Percentiles rank a stretch among this genome's conserved stretches.
Evolutionary conservation across 2,113 vertebrate genomes (phyloP).

Genomic region (Macquaria ambigua): DNA sequence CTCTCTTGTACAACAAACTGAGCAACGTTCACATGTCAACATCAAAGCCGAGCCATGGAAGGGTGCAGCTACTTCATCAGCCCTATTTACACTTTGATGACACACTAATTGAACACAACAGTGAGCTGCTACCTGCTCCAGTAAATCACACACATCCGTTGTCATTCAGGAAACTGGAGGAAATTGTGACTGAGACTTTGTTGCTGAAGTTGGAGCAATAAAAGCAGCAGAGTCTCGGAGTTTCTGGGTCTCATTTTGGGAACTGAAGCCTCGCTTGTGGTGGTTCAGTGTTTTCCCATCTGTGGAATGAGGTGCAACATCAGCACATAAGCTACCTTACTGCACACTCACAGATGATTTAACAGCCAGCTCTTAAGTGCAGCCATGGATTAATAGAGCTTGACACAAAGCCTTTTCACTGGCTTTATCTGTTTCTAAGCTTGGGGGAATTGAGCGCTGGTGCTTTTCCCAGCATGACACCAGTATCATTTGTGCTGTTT

Average conservation of each 20-base stretch:
- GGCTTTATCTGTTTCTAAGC: constrained; percentile 74
- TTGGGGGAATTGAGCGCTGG: constrained; percentile 62
- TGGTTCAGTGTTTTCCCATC: constrained; percentile 67
- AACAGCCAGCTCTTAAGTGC: constrained; percentile 73
- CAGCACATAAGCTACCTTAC: constrained; percentile 72
- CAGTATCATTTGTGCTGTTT: constrained; percentile 61
- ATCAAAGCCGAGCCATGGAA: constrained; percentile 11
- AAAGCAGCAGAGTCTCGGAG: constrained; percentile 7
- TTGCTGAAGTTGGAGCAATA: constrained; percentile 16
- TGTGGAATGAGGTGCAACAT: constrained; percentile 76
- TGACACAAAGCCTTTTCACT: constrained; percentile 80
- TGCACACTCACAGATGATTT: constrained; percentile 77
- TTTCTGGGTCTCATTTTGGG: constrained; percentile 42
- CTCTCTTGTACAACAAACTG: constrained; percentile 1
- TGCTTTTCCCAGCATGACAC: constrained; percentile 66
- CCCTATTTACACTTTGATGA: constrained; percentile 31
- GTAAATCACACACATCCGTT: constrained; percentile 19
- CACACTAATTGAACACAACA: constrained; percentile 36
- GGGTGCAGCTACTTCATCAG: constrained; percentile 16
- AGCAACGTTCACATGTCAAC: constrained; percentile 7
- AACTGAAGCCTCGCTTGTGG: constrained; percentile 47
- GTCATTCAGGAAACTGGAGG: constrained; percentile 5
- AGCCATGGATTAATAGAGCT: constrained; percentile 78
- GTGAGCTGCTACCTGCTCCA: constrained; percentile 8
- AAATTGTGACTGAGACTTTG: constrained; percentile 1